Evolutionary conservation across 2,797 vertebrate species (phyloP).

Genomic region (Microchirus variegatus): DNA sequence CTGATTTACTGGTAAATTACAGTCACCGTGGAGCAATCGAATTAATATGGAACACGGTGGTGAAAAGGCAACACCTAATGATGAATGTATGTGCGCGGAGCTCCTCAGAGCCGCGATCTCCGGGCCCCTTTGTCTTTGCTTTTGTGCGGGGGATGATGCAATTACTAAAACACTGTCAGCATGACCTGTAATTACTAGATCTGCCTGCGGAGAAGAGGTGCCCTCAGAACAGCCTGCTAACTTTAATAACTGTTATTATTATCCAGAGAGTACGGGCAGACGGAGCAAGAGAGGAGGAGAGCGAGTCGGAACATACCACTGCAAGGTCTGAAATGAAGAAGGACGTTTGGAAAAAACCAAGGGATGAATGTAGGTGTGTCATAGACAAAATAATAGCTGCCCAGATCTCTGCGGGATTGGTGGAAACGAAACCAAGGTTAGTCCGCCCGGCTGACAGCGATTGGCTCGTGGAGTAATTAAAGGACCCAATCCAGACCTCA

Average conservation of each 20-base stretch:
- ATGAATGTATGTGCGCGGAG: slow-evolving; percentile 43
- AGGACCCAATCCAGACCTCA: slow-evolving; percentile 70
- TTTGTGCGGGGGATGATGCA: slow-evolving; percentile 68
- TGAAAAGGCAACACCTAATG: slow-evolving; percentile 49
- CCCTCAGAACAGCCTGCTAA: slow-evolving; percentile 65
- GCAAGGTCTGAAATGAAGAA: slow-evolving; percentile 57
- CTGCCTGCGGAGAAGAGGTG: slow-evolving; percentile 71
- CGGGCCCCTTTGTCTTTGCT: slow-evolving; percentile 61
- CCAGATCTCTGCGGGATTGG: slow-evolving; percentile 55
- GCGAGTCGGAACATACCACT: slow-evolving; percentile 32
- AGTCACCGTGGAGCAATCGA: slow-evolving; percentile 51
- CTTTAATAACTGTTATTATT: slow-evolving; percentile 84
- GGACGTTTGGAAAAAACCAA: slow-evolving; percentile 57
- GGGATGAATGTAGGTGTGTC: slow-evolving; percentile 71
- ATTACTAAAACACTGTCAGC: slow-evolving; percentile 78
- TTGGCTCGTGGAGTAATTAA: slow-evolving; percentile 66
- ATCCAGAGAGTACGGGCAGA: slow-evolving; percentile 67
- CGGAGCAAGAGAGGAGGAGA: slow-evolving; percentile 47
- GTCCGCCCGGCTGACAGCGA: slow-evolving; percentile 55
- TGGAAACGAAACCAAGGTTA: slow-evolving; percentile 58
- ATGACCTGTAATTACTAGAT: slow-evolving; percentile 81
- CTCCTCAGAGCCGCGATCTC: slow-evolving; percentile 59
- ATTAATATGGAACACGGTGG: slow-evolving; percentile 55
- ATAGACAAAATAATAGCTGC: slow-evolving; percentile 57
- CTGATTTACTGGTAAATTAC: slow-evolving; percentile 58